These are phyloP conservation scores for Ricordea florida DNA, from an alignment of 92 coral and sea anemone genomes.

Conservation along the genomic window DNA sequence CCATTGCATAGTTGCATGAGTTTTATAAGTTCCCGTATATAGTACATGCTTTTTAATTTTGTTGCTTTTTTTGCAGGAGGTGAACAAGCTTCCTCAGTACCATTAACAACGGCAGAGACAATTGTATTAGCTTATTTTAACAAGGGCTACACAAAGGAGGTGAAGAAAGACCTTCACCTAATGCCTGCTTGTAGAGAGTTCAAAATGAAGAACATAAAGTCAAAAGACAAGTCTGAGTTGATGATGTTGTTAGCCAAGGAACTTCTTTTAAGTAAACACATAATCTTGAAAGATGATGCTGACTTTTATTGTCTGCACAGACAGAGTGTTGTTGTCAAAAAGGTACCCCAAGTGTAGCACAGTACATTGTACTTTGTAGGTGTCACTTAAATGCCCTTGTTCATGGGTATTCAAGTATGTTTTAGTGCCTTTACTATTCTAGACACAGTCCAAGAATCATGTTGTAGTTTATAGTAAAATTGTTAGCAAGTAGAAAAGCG, in stretches of 20 bases:
- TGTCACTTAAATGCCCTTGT: too few relatives aligned
- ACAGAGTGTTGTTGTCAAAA: not conserved
- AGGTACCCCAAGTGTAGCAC: too few relatives aligned
- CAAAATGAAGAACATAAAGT: constrained; percentile 34
- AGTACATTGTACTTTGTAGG: too few relatives aligned
- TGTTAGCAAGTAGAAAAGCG: too few relatives aligned
- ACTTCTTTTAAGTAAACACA: constrained; percentile 31
- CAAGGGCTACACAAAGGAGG: constrained; percentile 60
- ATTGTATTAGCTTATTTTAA: constrained; percentile 55
- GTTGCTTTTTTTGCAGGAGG: too few relatives aligned
- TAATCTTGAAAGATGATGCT: constrained; percentile 15
- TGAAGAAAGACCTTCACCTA: constrained; percentile 69
- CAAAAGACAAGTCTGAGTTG: constrained; percentile 67
- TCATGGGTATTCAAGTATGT: too few relatives aligned
- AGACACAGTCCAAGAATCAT: too few relatives aligned
- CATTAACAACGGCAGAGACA: constrained; percentile 58
- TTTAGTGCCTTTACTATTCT: too few relatives aligned
- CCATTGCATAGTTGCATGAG: too few relatives aligned
- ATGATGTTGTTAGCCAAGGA: constrained; percentile 55
- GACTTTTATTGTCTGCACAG: constrained; percentile 24
- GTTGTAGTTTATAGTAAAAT: too few relatives aligned
- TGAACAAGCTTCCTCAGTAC: constrained; percentile 1
- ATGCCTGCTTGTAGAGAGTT: constrained; percentile 53
- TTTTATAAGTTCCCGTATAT: constrained; percentile 1
- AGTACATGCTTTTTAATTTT: too few relatives aligned